These are phyloP conservation scores for Micromys minutus DNA, from an alignment of 2,113 vertebrate species.

Conservation along the genomic window DNA sequence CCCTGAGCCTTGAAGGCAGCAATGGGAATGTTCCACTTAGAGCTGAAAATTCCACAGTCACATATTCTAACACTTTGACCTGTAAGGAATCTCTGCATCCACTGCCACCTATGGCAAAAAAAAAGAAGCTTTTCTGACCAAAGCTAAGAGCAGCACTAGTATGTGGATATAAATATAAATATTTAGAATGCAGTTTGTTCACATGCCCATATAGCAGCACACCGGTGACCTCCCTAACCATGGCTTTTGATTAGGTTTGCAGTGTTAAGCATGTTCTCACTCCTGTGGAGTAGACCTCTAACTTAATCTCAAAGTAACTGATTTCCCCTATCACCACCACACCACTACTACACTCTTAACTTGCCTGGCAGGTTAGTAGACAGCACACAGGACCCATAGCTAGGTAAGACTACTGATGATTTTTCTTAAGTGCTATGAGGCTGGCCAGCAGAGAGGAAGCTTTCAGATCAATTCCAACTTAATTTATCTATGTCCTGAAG, in stretches of 20 bases:
- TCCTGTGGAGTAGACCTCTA: not conserved
- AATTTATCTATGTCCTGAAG: not conserved
- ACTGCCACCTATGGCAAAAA: not conserved
- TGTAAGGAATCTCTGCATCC: not conserved
- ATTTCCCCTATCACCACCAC: not conserved
- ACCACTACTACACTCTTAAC: not conserved
- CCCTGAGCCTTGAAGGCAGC: not conserved
- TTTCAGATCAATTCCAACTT: not conserved
- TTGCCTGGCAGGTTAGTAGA: not conserved
- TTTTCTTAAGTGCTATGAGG: not conserved
- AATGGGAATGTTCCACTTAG: not conserved
- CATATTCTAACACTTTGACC: not conserved
- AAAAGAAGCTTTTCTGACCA: not conserved
- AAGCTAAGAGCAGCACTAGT: not conserved
- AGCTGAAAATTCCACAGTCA: not conserved
- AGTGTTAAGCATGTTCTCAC: not conserved
- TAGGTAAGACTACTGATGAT: not conserved
- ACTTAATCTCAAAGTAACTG: not conserved
- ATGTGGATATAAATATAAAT: not conserved
- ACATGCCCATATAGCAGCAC: not conserved
- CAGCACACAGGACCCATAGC: not conserved
- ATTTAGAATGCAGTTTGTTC: not conserved
- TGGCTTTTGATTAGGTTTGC: not conserved
- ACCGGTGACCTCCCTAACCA: not conserved
- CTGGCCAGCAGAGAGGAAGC: not conserved